Percentiles rank a stretch among this genome's conserved stretches.
These are phyloP conservation scores for Decapterus maruadsi DNA, from an alignment of 2,797 vertebrate genomes.

Conservation along the genomic window DNA sequence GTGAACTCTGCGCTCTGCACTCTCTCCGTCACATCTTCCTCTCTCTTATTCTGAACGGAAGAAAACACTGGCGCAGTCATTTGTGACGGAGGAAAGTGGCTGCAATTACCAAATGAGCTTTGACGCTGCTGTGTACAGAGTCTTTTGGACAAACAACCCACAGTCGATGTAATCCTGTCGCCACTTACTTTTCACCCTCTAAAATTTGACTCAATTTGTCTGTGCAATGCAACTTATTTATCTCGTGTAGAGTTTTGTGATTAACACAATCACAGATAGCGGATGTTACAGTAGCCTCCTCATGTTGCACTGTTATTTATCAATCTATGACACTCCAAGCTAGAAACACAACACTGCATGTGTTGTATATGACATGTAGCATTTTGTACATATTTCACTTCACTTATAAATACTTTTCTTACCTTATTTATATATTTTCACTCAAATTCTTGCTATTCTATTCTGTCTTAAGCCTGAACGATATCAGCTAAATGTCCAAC, in stretches of 20 bases:
- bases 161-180: not conserved
- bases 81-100: constrained; percentile 38
- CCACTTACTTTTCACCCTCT: constrained; percentile 2
- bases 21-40: constrained; percentile 41
- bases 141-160: not conserved
- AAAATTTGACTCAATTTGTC: not conserved
- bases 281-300: no score
- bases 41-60: constrained; percentile 40
- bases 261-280: not conserved
- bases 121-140: constrained; percentile 32
- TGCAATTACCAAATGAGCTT: constrained; percentile 56
- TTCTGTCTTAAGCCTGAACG: no score
- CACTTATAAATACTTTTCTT: no score
- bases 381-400: no score
- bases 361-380: no score
- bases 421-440: no score
- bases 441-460: no score
- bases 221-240: not conserved
- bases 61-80: constrained; percentile 46
- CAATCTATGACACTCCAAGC: no score
- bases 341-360: no score
- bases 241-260: not conserved
- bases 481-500: no score
- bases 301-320: no score
- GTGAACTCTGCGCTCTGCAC: constrained; percentile 71